Conservation (phyloP, 2,888 invertebrate species). For the Gerris lacustris region DNA sequence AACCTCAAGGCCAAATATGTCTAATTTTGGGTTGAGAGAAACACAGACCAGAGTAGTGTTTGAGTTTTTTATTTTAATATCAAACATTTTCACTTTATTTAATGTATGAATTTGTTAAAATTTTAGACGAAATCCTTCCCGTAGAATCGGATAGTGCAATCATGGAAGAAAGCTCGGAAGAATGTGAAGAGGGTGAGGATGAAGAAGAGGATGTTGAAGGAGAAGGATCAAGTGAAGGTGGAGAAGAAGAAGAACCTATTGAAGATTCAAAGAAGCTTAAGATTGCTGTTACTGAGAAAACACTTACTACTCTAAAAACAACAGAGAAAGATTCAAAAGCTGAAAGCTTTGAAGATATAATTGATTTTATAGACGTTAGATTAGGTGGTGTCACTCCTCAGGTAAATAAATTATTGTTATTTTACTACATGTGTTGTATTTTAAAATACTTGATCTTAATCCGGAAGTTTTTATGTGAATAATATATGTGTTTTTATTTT, state of each 20-base stretch:
- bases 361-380: too few species aligned
- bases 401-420: too few species aligned
- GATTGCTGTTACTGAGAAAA: background rate
- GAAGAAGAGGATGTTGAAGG: constrained; percentile 39
- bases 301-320: constrained; percentile 23
- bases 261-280: constrained; percentile 17
- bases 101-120: background rate
- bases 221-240: constrained; percentile 23
- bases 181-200: constrained; percentile 45
- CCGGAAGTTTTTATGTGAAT: constrained; percentile 10
- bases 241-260: constrained; percentile 8
- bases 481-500: constrained; percentile 1
- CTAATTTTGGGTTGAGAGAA: too few species aligned
- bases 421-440: too few species aligned
- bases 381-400: too few species aligned
- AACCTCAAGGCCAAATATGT: too few species aligned
- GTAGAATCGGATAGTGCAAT: constrained; percentile 43
- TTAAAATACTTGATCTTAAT: too few species aligned
- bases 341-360: too few species aligned
- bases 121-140: constrained; percentile 51
- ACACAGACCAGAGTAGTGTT: too few species aligned
- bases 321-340: background rate
- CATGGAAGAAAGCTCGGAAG: constrained; percentile 36
- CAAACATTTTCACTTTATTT: too few species aligned
- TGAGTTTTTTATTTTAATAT: too few species aligned